Evolutionary conservation across 2,797 vertebrate species (phyloP).

Genomic region (Acomys russatus): DNA sequence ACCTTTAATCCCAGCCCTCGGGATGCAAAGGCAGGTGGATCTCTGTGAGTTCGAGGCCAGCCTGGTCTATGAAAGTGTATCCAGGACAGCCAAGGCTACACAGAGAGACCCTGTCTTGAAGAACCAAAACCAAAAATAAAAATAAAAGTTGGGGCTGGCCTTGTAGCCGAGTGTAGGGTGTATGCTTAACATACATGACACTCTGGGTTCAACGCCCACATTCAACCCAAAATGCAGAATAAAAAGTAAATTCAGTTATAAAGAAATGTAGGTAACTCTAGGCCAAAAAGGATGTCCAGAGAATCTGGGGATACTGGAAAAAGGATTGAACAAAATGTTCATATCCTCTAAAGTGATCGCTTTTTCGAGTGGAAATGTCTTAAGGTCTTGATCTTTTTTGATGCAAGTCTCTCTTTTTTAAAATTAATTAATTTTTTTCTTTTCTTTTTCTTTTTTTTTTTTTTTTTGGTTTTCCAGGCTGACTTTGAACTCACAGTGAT

Average conservation of each 20-base stretch:
- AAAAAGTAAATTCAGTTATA: slow-evolving; percentile 41
- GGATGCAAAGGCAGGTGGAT: too few relatives aligned
- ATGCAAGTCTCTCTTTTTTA: background rate
- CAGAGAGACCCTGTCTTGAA: too few relatives aligned
- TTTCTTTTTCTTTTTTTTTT: too few relatives aligned
- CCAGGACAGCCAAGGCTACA: too few relatives aligned
- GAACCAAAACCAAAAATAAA: background rate
- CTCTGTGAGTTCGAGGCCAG: too few relatives aligned
- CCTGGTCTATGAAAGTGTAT: too few relatives aligned
- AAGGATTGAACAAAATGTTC: slow-evolving; percentile 66
- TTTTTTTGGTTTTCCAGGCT: too few relatives aligned
- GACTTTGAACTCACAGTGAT: too few relatives aligned
- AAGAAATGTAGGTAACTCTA: slow-evolving; percentile 27
- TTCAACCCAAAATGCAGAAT: background rate
- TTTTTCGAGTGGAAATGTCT: slow-evolving; percentile 21
- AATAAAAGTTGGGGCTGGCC: background rate
- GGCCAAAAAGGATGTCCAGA: slow-evolving; percentile 31
- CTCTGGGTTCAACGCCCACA: background rate
- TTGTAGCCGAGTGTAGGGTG: background rate
- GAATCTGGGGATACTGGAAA: background rate
- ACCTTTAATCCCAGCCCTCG: too few relatives aligned
- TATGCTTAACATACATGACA: background rate
- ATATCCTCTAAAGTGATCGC: slow-evolving; percentile 42
- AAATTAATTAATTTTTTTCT: too few relatives aligned
- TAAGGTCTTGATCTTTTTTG: slow-evolving; percentile 38